Conservation (phyloP, 1,140 invertebrate genomes). For the Drosophila chauvacae region DNA sequence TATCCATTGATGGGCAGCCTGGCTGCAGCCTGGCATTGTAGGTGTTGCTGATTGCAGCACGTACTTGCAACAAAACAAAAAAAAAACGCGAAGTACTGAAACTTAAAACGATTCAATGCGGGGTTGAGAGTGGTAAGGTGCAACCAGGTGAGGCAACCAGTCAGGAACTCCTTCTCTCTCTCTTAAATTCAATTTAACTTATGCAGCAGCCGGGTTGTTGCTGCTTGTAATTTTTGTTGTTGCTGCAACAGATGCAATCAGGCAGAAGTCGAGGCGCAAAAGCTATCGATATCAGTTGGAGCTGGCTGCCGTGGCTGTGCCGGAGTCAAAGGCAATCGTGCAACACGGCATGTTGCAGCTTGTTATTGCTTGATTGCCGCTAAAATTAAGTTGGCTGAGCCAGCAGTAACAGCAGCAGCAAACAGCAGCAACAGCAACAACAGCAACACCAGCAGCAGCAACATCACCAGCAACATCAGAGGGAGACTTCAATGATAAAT, state of each 20-base stretch:
- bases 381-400: slow-evolving; percentile 82
- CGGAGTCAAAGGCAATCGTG: slow-evolving; percentile 81
- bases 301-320: slow-evolving; percentile 43
- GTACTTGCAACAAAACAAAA: slow-evolving; percentile 57
- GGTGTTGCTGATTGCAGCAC: slow-evolving; percentile 81
- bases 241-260: slow-evolving; percentile 81
- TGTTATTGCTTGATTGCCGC: slow-evolving; percentile 83
- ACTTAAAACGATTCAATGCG: slow-evolving; percentile 20
- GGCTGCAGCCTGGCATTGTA: slow-evolving; percentile 51
- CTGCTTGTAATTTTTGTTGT: slow-evolving; percentile 66
- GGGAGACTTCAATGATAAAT: slow-evolving; percentile 78
- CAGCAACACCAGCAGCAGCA: slow-evolving; percentile 29
- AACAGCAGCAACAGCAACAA: slow-evolving; percentile 36
- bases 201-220: slow-evolving; percentile 51
- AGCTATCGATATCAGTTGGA: slow-evolving; percentile 79
- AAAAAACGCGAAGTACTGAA: slow-evolving; percentile 1
- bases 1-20: slow-evolving; percentile 66
- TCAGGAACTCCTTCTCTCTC: slow-evolving; percentile 31
- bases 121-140: slow-evolving; percentile 12
- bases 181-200: slow-evolving; percentile 79
- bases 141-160: slow-evolving; percentile 56
- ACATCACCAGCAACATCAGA: slow-evolving; percentile 52
- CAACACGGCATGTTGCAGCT: slow-evolving; percentile 82
- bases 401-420: slow-evolving; percentile 43
- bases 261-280: slow-evolving; percentile 68